Base-by-base conservation (phyloP, 1,140 invertebrate species). In the Cydia fagiglandana region DNA sequence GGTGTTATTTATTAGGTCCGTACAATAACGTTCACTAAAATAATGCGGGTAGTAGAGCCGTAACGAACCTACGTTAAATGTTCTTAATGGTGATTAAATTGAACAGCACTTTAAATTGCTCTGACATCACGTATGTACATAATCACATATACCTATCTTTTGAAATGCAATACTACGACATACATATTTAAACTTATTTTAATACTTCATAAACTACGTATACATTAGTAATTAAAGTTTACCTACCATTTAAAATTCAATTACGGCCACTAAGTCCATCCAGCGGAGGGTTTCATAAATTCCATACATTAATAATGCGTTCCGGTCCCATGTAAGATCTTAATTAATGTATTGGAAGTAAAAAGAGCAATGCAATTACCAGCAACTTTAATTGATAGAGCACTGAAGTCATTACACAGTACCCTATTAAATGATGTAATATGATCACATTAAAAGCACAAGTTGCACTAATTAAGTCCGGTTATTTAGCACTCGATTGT, bases 271-370 rank as follows among this genome's bases (percentile, higher is more conserved):
- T 82, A 84, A 86, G 85, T 83, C 83, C 84, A 83, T 82, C 74
- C 77, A 83, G 77, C 64, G 77, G 78, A 80, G 30, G 79, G 80
- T 84, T 76, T 83, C 84, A 86, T 85, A 83, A 86, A 87, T 81
- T 86, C 79, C 85, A 85, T 80, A 83, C 83, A 85, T 88, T 84
- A 87, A 90, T 83, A 84, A 82, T 80, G 83, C 86, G 82, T 85
- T 88, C 89, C 86, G 86, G 83, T 87, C 86, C 84, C 87, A 87
- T 88, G 83, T 85, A 88, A 90, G 83, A 88, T 90, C 83, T 70
- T 90, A 89, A 90, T 91, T 90, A 90, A 88, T 88, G 81, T 85
- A 83, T 85, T 76, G 85, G 84, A 90, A 90, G 84, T 84, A 77
- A 83, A 87, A 76, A 88, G 87, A 73, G 87, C 86, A 85, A 88